Evolutionary conservation across 2,888 invertebrate species (phyloP).

Genomic region (Chrysolina oricalcia): DNA sequence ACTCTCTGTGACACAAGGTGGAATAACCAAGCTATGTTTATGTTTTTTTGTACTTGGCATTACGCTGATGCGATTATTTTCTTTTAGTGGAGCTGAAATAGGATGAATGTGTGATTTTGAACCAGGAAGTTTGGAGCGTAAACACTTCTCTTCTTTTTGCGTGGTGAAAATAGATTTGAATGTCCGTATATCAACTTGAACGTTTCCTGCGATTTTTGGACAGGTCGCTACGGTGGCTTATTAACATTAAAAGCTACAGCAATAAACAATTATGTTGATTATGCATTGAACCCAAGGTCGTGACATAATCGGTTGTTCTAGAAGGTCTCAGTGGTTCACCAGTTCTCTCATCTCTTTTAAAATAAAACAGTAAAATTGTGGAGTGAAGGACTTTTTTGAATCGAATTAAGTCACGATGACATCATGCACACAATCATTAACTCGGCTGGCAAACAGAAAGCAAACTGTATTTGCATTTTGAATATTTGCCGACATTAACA

Average conservation of each 20-base stretch:
- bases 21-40: slow-evolving; percentile 8
- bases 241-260: not conserved
- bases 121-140: not conserved
- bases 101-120: not conserved
- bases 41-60: not conserved
- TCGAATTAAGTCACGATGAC: not conserved
- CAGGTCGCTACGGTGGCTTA: slow-evolving; percentile 1
- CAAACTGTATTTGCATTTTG: slow-evolving; percentile 14
- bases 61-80: not conserved
- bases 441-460: not conserved
- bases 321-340: slow-evolving; percentile 1
- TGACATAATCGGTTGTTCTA: slow-evolving; percentile 1
- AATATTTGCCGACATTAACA: slow-evolving; percentile 17
- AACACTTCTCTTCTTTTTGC: not conserved
- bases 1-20: slow-evolving; percentile 27
- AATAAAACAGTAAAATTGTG: not conserved
- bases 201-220: not conserved
- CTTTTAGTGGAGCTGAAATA: not conserved
- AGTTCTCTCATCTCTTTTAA: slow-evolving; percentile 10
- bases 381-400: slow-evolving; percentile 10
- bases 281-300: slow-evolving; percentile 16
- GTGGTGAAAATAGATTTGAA: not conserved
- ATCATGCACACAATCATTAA: not conserved
- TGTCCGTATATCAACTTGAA: not conserved
- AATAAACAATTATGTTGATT: not conserved